Evolutionary conservation across 1,140 invertebrate species (phyloP).

Genomic region (Phenacoccus solenopsis): DNA sequence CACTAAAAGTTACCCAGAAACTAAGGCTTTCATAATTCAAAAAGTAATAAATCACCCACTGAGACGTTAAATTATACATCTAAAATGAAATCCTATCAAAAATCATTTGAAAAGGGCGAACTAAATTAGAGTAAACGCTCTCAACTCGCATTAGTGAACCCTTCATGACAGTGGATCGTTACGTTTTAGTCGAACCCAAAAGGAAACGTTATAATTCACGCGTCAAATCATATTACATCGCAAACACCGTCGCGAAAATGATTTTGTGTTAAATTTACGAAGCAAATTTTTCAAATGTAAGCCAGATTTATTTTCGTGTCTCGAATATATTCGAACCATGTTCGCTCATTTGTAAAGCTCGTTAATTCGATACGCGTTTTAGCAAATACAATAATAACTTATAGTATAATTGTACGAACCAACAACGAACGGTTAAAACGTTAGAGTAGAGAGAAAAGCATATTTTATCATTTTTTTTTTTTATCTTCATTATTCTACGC

Average conservation of each 20-base stretch:
- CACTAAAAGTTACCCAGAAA: neutral
- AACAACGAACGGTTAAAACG: too few species aligned
- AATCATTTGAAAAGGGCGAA: constrained; percentile 10
- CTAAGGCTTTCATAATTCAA: neutral
- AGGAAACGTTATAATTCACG: constrained; percentile 8
- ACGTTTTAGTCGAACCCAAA: neutral
- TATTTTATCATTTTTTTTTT: too few species aligned
- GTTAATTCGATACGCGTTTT: too few species aligned
- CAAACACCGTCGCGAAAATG: neutral
- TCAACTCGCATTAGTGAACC: constrained; percentile 10
- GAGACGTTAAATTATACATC: constrained; percentile 12
- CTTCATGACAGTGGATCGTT: constrained; percentile 8
- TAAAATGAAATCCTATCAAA: constrained; percentile 13
- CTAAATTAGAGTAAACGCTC: constrained; percentile 12
- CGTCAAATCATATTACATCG: constrained; percentile 11
- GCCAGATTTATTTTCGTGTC: too few species aligned
- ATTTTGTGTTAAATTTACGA: neutral
- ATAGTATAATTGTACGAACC: too few species aligned
- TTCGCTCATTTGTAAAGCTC: too few species aligned
- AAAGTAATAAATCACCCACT: constrained; percentile 11
- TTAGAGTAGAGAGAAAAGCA: too few species aligned
- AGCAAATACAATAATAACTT: too few species aligned
- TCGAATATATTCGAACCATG: too few species aligned
- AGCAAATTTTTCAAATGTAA: too few species aligned
- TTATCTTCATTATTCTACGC: too few species aligned